phyloP scores from a whole-genome alignment of 2,113 vertebrate genomes.

The Prunella fulvescens region DNA sequence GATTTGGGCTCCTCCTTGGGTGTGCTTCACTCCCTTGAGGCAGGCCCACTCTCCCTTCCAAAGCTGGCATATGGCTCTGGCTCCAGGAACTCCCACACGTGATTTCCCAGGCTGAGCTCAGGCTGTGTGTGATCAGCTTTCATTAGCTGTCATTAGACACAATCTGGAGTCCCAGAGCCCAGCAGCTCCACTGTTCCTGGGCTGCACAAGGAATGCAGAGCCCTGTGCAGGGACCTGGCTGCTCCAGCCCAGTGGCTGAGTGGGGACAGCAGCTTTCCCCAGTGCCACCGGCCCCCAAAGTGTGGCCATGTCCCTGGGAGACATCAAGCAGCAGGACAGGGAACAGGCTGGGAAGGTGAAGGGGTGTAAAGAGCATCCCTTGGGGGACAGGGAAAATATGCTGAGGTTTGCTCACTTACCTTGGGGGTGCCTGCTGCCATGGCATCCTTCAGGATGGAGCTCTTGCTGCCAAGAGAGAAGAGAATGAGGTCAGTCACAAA shows the following conservation, averaged over 20 bases:
- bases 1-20: neutral
- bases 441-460: constrained; percentile 87
- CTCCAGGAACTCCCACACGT: neutral
- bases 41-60: neutral
- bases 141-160: constrained; percentile 41
- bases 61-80: constrained; percentile 23
- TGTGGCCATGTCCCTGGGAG: neutral
- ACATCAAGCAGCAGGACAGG: neutral
- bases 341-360: neutral
- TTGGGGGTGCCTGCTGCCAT: constrained; percentile 92
- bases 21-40: neutral
- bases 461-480: constrained; percentile 87
- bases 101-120: constrained; percentile 32
- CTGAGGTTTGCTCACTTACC: constrained; percentile 76
- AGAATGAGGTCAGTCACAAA: constrained; percentile 48
- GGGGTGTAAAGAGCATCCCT: neutral
- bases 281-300: accelerated
- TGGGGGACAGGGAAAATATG: neutral
- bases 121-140: neutral
- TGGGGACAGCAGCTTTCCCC: neutral
- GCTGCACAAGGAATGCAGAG: neutral
- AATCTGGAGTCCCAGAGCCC: constrained; percentile 16
- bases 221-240: neutral
- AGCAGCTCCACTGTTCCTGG: accelerated
- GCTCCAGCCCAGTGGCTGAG: accelerated